Conservation (phyloP, 35 echinoderm and acorn worm species). For the Ophioderma brevispina region DNA sequence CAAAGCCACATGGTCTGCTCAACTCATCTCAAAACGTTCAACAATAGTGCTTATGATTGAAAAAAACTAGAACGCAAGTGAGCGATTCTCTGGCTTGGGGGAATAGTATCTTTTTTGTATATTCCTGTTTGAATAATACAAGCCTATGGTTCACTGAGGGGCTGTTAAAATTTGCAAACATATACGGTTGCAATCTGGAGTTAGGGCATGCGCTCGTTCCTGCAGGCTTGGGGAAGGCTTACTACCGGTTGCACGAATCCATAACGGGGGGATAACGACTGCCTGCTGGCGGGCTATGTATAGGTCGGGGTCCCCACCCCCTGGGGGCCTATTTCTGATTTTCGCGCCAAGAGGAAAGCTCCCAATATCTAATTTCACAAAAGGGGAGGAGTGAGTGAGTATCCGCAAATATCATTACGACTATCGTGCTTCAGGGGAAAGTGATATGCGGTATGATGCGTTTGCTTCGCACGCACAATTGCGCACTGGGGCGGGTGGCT, state of each 20-base stretch:
- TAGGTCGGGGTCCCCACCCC: background rate
- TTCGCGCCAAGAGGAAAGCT: background rate
- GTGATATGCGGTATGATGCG: background rate
- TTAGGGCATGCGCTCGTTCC: background rate
- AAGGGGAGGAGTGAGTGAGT: background rate
- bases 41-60: background rate
- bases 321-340: background rate
- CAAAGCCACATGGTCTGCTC: background rate
- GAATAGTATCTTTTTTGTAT: constrained; percentile 3
- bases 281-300: background rate
- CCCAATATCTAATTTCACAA: background rate
- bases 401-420: constrained; percentile 3
- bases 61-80: constrained; percentile 10
- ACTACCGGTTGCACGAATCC: background rate
- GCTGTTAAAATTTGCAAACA: constrained; percentile 11
- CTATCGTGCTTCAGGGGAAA: background rate
- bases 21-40: background rate
- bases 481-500: background rate
- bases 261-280: background rate
- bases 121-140: constrained; percentile 14
- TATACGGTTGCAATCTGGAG: background rate
- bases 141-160: background rate
- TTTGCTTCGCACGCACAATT: background rate
- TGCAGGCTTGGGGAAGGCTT: background rate
- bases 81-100: background rate